Evolutionary conservation across 1,140 invertebrate species (phyloP), one percentile per base, ranked within the genome.

Genomic region (Hypsibius dujardini): DNA sequence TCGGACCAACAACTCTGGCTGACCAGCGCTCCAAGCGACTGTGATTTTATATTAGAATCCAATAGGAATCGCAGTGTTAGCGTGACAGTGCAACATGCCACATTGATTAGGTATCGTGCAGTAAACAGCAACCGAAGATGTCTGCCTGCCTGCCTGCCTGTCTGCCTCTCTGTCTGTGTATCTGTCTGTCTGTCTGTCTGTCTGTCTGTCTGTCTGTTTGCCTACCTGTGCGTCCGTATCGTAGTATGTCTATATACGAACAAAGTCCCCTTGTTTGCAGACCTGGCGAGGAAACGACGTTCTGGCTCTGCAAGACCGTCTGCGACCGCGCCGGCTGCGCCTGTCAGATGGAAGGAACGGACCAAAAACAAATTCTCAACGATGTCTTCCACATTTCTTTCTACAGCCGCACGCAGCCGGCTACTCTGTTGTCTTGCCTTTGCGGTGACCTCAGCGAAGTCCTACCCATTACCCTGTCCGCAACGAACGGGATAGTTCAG

Each of bases 371-470:
- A 15, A 15, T 45, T 7, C 42, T 67, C 12, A 67, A 67, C 12
- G 62, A 67, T 12, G 42, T 67, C 42, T 67, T 67, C 62, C 62
- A 67, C 62, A 0, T 67, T 0, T 15, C 42, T 3, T 7, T 67
- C 12, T 67, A 15, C 12, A 67, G 42, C 62, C 62, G 12, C 12
- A 7, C 7, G n/a, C 50, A 56, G 7, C 12, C 62, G 62, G 12
- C 12, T 45, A 45, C 45, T 7, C 12, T 15, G 45, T 7, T 67
- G 7, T 67, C 62, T 7, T 67, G 62, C 42, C 42, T 67, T 12
- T 67, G 62, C 42, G 62, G 62, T 15, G 62, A 67, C 62, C 62
- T 67, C 3, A 67, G 12, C 3, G 62, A 67, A 7, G 3, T 67
- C 62, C 42, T 67, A 42, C 62, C 62, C 7, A 3, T 67, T 3